Base-by-base conservation (phyloP, 2,113 vertebrate species). In the Sinocyclocheilus maitianheensis region DNA sequence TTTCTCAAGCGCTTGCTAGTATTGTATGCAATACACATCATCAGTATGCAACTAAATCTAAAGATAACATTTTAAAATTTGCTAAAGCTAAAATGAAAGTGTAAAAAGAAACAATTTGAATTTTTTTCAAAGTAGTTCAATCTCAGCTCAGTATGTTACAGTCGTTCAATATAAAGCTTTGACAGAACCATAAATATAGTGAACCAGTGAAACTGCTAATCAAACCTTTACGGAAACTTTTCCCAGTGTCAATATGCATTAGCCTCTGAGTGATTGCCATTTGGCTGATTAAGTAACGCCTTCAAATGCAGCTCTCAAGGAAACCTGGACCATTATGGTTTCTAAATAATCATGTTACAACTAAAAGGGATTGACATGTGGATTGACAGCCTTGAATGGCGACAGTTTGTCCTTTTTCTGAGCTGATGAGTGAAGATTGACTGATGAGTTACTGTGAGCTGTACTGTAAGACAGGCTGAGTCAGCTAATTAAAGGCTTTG, bases 201-300 rank as follows among this genome's bases (percentile, higher is more conserved):
- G 22, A 88, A 90, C 89, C 93, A 92, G 93, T 92, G 89, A 92
- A 92, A 90, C 90, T 71, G 81, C 94, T 92, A 92, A 91, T 95
- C 94, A 93, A 89, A 92, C 84, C 81, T 92, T 93, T 92, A 92
- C 87, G n/a, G 90, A 93, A 72, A 90, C 91, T 93, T 94, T 93
- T 93, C 90, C 87, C 89, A 84, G 60, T 92, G 93, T 94, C 93
- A 92, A 93, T 94, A 92, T 91, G 92, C 94, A 94, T 94, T 94
- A 94, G 92, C 90, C 63, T 77, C 91, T 94, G 93, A 94, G 92
- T 94, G 92, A 94, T 93, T 91, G 84, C 91, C 91, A 92, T 93
- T 94, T 92, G 92, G 93, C 91, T 91, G 93, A 95, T 94, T 90
- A 93, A 94, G 95, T 92, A 93, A 91, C 93, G 90, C 92, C 90